Base-by-base conservation (phyloP, 2,113 vertebrate species). In the Empidonax alnorum region DNA sequence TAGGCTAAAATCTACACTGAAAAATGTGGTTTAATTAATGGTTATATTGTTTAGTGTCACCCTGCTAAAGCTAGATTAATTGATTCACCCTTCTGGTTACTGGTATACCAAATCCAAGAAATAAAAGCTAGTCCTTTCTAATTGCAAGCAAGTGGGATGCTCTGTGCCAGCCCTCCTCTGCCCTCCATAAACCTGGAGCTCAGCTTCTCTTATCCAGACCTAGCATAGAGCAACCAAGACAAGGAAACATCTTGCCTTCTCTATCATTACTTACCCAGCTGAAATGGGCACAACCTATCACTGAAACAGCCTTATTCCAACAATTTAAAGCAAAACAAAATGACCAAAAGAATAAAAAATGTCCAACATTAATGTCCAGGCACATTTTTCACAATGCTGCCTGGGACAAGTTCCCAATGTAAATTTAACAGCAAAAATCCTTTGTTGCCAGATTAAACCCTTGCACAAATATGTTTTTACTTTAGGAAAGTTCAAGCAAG, bases 1-100 rank as follows among this genome's bases (percentile, higher is more conserved):
- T 21, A 62, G 93, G 63, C 84, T 92, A 94, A 77, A 96, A 84
- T 74, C 72, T 74, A 59, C 55, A n/a, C 25, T 92, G 89, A 89
- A 92, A 92, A 92, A 90, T 86, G 17, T 90, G 28, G n/a, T 52
- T 86, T 90, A 90, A 89, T 77, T 72, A 65, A 77, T 69, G 41
- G 56, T 65, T 90, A 84, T 80, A 84, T 92, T 94, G 58, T 89
- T 90, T 92, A 58, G 56, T 50, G 65, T 92, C 15, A 30, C 63
- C 42, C 50, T 89, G 46, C 42, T 71, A 89, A 76, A 55, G 18
- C 65, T 86, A 63, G 80, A 68, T 92, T 86, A 63, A 86, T 89
- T 73, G 76, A 90, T 83, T 92, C 50, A 44, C 28, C 41, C 67
- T 88, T 92, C 46, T 42, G 67, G 17, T 84, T 69, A 61, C 47